A percentile compares a stretch with the other conserved stretches of the same genome.
These are phyloP conservation scores for Sebastes glaucus DNA, from an alignment of 2,797 vertebrate species.

Conservation along the genomic window DNA sequence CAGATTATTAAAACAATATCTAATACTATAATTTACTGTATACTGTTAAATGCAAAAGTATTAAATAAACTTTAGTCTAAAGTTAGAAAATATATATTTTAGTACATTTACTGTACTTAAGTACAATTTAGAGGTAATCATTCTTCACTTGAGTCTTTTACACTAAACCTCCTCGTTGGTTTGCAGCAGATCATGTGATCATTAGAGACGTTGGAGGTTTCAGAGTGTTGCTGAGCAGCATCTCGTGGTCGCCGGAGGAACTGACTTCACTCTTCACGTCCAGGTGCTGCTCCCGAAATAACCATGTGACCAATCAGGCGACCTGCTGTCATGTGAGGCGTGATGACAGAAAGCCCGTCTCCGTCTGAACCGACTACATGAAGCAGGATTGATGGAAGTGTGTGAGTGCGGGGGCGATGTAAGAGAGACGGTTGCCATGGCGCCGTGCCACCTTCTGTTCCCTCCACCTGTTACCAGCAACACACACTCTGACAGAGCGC, in stretches of 20 bases:
- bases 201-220: no score
- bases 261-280: not conserved
- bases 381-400: conserved; percentile 12
- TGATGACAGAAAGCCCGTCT: not conserved
- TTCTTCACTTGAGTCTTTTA: no score
- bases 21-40: no score
- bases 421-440: conserved; percentile 63
- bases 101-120: no score
- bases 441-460: conserved; percentile 52
- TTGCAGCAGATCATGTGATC: no score
- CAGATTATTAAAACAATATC: no score
- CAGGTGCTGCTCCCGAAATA: not conserved
- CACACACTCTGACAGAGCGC: not conserved
- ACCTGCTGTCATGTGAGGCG: no score
- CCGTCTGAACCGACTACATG: not conserved
- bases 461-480: conserved; percentile 50
- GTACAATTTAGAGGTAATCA: no score
- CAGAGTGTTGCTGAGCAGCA: not conserved
- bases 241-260: not conserved
- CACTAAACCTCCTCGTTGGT: no score
- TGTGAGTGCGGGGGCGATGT: conserved; percentile 9
- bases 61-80: no score
- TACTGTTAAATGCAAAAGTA: no score
- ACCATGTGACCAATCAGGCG: not conserved
- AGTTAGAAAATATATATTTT: no score